These are phyloP conservation scores for Drosophila sordidula DNA, from an alignment of 2,888 invertebrate genomes.

Conservation along the genomic window DNA sequence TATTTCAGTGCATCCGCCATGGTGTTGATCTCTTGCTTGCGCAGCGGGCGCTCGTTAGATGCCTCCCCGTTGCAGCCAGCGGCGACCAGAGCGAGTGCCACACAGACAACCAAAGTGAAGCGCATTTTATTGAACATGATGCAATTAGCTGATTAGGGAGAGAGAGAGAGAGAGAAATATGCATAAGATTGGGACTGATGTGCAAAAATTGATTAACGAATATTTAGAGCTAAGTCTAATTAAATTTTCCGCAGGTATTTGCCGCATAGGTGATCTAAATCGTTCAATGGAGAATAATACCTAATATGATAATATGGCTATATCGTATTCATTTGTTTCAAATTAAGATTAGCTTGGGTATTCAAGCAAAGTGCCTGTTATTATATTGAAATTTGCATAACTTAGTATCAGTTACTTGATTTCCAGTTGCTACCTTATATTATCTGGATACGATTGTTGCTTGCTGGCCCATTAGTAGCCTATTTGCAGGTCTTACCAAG, in stretches of 20 bases:
- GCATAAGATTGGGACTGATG: not conserved
- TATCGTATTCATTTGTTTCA: not conserved
- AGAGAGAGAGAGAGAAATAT: not conserved
- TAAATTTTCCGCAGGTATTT: not conserved
- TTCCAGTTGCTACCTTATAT: not conserved
- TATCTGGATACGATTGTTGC: conserved; percentile 7
- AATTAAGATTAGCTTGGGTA: not conserved
- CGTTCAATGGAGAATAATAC: not conserved
- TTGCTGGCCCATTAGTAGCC: conserved; percentile 24
- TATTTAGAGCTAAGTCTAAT: conserved; percentile 5
- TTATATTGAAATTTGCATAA: conserved; percentile 32
- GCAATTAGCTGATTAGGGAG: conserved; percentile 14
- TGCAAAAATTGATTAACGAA: not conserved
- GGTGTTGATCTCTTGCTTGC: conserved; percentile 86
- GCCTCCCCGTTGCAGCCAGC: conserved; percentile 72
- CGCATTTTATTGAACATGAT: conserved; percentile 66
- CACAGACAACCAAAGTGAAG: conserved; percentile 64
- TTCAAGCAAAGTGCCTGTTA: conserved; percentile 15
- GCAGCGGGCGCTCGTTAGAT: conserved; percentile 82
- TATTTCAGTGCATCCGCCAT: conserved; percentile 89
- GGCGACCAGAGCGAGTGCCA: conserved; percentile 67
- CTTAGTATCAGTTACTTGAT: conserved; percentile 14
- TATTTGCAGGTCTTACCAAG: conserved; percentile 30
- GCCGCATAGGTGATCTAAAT: too few relatives aligned
- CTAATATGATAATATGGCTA: not conserved